Evolutionary conservation across 2,888 invertebrate genomes (phyloP).

Genomic region (Mantis religiosa): DNA sequence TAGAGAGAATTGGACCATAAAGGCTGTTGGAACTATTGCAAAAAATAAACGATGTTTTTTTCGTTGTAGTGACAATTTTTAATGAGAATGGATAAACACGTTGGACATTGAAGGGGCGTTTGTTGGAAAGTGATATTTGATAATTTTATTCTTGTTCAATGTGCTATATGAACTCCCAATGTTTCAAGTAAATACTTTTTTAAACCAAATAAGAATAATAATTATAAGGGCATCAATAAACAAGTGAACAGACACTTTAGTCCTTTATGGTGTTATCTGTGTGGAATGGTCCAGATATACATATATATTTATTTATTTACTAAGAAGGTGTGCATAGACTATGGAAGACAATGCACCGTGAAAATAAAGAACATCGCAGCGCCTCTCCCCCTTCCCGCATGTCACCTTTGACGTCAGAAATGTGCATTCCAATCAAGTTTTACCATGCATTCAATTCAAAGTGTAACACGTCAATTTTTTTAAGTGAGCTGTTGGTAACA

Average conservation of each 20-base stretch:
- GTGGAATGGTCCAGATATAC: not conserved
- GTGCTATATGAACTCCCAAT: not conserved
- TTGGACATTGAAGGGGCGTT: not conserved
- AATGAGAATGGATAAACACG: not conserved
- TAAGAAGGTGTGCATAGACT: not conserved
- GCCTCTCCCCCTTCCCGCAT: not conserved
- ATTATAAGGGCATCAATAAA: not conserved
- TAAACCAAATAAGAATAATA: not conserved
- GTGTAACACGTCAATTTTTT: not conserved
- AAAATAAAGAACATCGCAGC: not conserved
- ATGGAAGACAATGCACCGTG: not conserved
- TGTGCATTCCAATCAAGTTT: not conserved
- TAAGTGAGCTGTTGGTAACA: not conserved
- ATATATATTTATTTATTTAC: not conserved
- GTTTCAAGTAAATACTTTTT: not conserved
- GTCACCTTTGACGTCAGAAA: not conserved
- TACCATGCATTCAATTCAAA: not conserved
- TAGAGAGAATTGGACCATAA: not conserved
- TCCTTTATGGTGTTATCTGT: not conserved
- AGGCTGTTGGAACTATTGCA: not conserved
- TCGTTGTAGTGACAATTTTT: not conserved
- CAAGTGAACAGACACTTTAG: not conserved
- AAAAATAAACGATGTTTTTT: not conserved
- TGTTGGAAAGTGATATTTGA: not conserved
- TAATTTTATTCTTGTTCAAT: not conserved